Evolutionary conservation across 2,797 vertebrate genomes (phyloP), one percentile per base, ranked within the genome.

Genomic region (Myiotriccus ornatus): DNA sequence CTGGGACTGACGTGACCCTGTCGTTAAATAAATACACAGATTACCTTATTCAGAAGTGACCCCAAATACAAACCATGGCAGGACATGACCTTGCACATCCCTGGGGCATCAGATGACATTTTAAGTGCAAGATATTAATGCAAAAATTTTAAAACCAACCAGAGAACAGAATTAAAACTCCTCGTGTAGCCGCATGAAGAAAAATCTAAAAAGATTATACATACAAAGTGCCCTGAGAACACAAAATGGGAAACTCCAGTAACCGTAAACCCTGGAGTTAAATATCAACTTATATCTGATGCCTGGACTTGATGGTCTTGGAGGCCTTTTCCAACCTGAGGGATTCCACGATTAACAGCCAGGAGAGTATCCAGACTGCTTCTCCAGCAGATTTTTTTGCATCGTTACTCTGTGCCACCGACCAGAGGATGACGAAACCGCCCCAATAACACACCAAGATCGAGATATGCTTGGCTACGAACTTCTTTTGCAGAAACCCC

Each of bases 391-490:
- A 22, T 4, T n/a, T 89, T 89, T 50, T 1, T 23, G 16, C 21
- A 75, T 21, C 27, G 6, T 7, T 67, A 32, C 9, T 77, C 62
- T 14, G 3, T 19, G 35, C 43, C 59, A 19, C 27, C 47, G 28
- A 47, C 7, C 25, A 65, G 9, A 55, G 18, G 6, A 57, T 0
- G 10, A 74, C 25, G 35, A 52, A 92, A 82, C 16, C 22, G 30
- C 7, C 49, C 32, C 56, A 59, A 16, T 14, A 89, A 49, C 4
- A 50, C 1, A n/a, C 3, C 4, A 14, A 85, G 18, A 39, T 3
- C 24, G 8, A 3, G 2, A 35, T 1, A 47, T 0, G 0, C 32
- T 22, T 11, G 3, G 60, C 1, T 37, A 60, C 14, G 5, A 5
- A 25, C 37, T n/a, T 47, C 11, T 7, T 56, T 37, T 15, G 7